Percentiles rank a stretch among this genome's conserved stretches.
These are phyloP conservation scores for Nephila pilipes DNA, from an alignment of 1,140 invertebrate genomes.

Conservation along the genomic window DNA sequence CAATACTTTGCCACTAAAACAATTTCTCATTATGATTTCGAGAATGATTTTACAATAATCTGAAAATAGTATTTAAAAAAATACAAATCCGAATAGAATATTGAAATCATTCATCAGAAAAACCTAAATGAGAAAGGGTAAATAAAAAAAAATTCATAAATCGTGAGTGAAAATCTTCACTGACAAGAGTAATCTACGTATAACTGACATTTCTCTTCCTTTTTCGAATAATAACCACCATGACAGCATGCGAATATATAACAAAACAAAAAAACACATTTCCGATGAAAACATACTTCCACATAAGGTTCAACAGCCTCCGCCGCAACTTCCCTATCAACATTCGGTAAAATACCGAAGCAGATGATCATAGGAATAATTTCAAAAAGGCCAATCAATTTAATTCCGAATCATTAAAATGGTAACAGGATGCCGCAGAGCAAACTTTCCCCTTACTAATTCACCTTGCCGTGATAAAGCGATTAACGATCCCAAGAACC, in stretches of 20 bases:
- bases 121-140: too few relatives aligned
- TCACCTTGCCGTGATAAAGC: background rate
- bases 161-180: too few relatives aligned
- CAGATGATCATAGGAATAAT: background rate
- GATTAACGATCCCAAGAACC: slow-evolving; percentile 7
- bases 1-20: too few relatives aligned
- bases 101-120: too few relatives aligned
- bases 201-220: too few relatives aligned
- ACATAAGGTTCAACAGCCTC: background rate
- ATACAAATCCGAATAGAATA: too few relatives aligned
- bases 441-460: background rate
- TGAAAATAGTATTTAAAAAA: too few relatives aligned
- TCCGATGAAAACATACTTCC: background rate
- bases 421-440: background rate
- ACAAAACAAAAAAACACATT: background rate
- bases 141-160: too few relatives aligned
- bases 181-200: too few relatives aligned
- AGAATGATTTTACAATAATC: too few relatives aligned
- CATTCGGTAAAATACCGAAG: background rate
- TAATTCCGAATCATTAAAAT: background rate
- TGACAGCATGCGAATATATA: background rate
- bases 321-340: background rate
- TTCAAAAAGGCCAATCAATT: background rate
- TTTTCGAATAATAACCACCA: background rate
- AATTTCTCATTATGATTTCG: too few relatives aligned